Conservation (phyloP, 2,113 vertebrate species). For the Corvus cornix region DNA sequence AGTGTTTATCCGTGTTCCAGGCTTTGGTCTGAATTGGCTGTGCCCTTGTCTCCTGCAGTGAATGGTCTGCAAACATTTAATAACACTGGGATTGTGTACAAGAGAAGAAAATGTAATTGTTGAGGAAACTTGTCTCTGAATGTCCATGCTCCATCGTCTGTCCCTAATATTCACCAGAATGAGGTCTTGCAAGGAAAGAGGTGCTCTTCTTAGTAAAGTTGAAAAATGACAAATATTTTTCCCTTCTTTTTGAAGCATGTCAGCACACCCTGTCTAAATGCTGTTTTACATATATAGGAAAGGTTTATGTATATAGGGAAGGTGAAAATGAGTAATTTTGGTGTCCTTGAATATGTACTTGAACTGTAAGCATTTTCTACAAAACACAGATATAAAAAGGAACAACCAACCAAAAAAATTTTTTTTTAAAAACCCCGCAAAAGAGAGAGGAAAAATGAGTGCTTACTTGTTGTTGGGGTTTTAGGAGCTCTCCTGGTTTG, state of each 20-base stretch:
- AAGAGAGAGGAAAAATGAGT: rapidly evolving
- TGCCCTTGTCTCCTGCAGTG: neutral
- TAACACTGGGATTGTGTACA: neutral
- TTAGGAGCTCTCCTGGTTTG: too few species aligned
- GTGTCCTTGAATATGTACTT: neutral
- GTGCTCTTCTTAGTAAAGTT: neutral
- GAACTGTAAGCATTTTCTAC: neutral
- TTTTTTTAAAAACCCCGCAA: rapidly evolving
- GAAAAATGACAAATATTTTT: neutral
- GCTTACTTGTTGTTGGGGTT: neutral
- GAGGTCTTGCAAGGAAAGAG: neutral
- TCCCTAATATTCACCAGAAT: neutral
- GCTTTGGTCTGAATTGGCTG: neutral
- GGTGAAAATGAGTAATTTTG: neutral
- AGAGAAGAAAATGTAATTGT: neutral
- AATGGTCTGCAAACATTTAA: conserved; percentile 31
- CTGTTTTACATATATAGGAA: neutral
- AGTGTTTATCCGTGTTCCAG: neutral
- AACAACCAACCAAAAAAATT: neutral
- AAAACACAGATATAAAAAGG: neutral
- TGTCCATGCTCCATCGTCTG: rapidly evolving
- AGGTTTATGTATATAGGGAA: neutral
- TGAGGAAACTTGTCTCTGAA: neutral
- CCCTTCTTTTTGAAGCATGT: neutral
- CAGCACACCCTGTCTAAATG: rapidly evolving